A percentile compares a stretch with the other conserved stretches of the same genome.
Evolutionary conservation across 2,888 invertebrate species (phyloP).

Genomic region (Agrochola macilenta): DNA sequence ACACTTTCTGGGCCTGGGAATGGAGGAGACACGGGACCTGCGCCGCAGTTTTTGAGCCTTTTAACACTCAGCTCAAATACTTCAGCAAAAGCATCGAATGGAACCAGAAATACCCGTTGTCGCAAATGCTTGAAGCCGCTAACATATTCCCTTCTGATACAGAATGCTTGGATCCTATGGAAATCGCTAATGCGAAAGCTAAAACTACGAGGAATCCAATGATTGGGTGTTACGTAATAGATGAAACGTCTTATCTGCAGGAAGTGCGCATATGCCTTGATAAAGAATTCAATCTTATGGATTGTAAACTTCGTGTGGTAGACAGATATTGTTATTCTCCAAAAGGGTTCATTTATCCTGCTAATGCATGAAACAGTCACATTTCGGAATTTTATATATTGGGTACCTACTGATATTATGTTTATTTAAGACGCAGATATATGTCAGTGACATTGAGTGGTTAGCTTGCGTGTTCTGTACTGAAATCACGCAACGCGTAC

Average conservation of each 20-base stretch:
- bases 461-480: too few species aligned
- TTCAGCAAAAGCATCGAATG: conserved; percentile 34
- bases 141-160: conserved; percentile 27
- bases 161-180: conserved; percentile 11
- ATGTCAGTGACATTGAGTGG: too few species aligned
- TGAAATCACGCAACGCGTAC: too few species aligned
- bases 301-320: conserved; percentile 15
- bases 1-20: conserved; percentile 13
- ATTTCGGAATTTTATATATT: background rate
- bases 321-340: conserved; percentile 2
- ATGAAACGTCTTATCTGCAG: conserved; percentile 4
- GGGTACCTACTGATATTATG: background rate
- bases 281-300: conserved; percentile 24
- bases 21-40: conserved; percentile 25
- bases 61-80: conserved; percentile 25
- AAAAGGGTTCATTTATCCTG: conserved; percentile 27
- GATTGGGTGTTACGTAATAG: conserved; percentile 24
- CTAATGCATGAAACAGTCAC: background rate
- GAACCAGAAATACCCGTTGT: background rate
- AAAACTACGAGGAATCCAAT: conserved; percentile 22
- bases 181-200: conserved; percentile 12
- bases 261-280: conserved; percentile 33
- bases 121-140: conserved; percentile 28
- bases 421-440: background rate
- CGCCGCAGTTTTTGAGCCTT: conserved; percentile 4